These are phyloP conservation scores for Vimba vimba DNA, from an alignment of 2,113 vertebrate species.

Conservation along the genomic window DNA sequence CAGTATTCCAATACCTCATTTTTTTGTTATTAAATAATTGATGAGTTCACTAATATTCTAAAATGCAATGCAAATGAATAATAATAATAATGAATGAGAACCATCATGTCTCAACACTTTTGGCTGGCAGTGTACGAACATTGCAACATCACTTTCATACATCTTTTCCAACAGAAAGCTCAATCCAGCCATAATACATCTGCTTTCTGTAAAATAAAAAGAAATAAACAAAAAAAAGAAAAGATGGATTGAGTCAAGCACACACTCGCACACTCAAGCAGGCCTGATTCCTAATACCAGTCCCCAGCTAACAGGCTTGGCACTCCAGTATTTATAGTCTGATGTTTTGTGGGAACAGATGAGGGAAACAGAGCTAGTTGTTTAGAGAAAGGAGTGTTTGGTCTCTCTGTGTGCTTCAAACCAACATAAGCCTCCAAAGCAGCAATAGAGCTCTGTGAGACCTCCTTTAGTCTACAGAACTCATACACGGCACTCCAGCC, in stretches of 20 bases:
- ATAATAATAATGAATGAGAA: no score
- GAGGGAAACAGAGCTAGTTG: constrained; percentile 57
- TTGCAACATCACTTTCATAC: not conserved
- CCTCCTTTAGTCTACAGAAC: constrained; percentile 22
- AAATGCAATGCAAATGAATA: no score
- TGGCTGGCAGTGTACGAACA: constrained; percentile 3
- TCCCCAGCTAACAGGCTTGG: constrained; percentile 64
- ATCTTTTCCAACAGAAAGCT: constrained; percentile 24
- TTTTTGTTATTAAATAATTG: no score
- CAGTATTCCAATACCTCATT: no score
- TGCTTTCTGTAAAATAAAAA: not conserved
- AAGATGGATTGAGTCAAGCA: constrained; percentile 43
- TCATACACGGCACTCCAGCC: constrained; percentile 6
- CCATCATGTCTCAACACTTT: not conserved
- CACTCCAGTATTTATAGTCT: constrained; percentile 60
- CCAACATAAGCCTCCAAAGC: constrained; percentile 38
- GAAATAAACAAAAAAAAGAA: not conserved
- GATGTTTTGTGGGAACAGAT: constrained; percentile 54
- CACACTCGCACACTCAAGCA: constrained; percentile 1
- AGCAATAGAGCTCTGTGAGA: constrained; percentile 30
- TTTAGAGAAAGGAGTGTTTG: constrained; percentile 59
- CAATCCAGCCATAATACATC: constrained; percentile 15
- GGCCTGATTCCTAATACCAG: constrained; percentile 57
- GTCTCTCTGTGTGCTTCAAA: constrained; percentile 46
- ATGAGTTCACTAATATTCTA: no score